These are phyloP conservation scores for Prinia subflava DNA, from an alignment of 2,113 vertebrate species.

Conservation along the genomic window DNA sequence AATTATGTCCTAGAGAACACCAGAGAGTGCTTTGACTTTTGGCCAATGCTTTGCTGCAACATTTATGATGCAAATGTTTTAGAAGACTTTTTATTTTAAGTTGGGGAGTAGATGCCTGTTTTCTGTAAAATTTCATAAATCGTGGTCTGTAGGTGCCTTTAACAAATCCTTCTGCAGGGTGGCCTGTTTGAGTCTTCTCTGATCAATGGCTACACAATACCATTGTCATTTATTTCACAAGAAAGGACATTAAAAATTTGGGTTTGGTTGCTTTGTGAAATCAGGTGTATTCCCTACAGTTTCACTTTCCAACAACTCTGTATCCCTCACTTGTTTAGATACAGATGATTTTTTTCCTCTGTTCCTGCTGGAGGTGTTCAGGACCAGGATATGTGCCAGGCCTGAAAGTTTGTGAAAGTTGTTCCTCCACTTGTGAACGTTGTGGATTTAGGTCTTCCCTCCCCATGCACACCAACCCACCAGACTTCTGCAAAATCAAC, in stretches of 20 bases:
- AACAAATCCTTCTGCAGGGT: neutral
- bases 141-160: neutral
- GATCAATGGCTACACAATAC: neutral
- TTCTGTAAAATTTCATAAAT: neutral
- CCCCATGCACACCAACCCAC: neutral
- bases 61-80: neutral
- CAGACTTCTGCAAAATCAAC: constrained; percentile 8
- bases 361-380: neutral
- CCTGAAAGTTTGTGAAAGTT: neutral
- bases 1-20: neutral
- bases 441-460: neutral
- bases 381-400: neutral
- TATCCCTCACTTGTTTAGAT: neutral
- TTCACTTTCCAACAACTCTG: neutral
- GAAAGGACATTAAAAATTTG: neutral
- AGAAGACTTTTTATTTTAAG: neutral
- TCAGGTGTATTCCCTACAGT: neutral
- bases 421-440: neutral
- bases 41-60: neutral
- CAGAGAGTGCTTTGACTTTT: neutral
- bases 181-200: neutral
- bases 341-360: neutral
- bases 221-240: neutral
- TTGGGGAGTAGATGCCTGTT: neutral
- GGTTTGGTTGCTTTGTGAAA: neutral